These are phyloP conservation scores for Keiferia lycopersicella DNA, from an alignment of 2,888 invertebrate genomes.

Conservation along the genomic window DNA sequence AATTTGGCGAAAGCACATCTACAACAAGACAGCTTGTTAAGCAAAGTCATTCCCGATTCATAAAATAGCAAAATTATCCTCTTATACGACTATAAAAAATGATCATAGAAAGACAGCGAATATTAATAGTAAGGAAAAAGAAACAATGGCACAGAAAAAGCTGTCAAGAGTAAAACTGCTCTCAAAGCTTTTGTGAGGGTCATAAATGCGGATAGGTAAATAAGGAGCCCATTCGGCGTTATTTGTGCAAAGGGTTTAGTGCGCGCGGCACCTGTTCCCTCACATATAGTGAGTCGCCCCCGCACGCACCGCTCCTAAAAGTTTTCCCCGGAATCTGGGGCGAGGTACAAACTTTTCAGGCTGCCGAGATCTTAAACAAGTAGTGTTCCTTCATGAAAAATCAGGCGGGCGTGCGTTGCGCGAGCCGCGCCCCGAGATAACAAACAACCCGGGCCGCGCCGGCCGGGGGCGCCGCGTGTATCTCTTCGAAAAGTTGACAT, in stretches of 20 bases:
- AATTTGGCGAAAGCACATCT: neutral
- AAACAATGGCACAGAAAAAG: conserved; percentile 1
- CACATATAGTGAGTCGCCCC: conserved; percentile 14
- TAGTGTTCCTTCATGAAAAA: conserved; percentile 44
- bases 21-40: neutral
- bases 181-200: conserved; percentile 18
- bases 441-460: conserved; percentile 45
- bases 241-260: conserved; percentile 30
- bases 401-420: conserved; percentile 43
- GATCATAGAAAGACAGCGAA: neutral
- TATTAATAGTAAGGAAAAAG: conserved; percentile 2
- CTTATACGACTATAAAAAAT: neutral
- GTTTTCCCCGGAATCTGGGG: conserved; percentile 31
- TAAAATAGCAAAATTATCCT: neutral
- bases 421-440: conserved; percentile 45
- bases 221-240: conserved; percentile 25
- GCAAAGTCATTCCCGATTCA: conserved; percentile 6
- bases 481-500: conserved; percentile 72
- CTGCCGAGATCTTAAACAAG: conserved; percentile 40
- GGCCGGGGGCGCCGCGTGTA: conserved; percentile 42
- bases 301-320: conserved; percentile 29
- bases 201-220: conserved; percentile 29
- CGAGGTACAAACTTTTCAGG: conserved; percentile 35
- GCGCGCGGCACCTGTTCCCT: conserved; percentile 30
- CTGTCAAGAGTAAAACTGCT: conserved; percentile 8